Evolutionary conservation across 2,888 invertebrate genomes (phyloP), one percentile per base, ranked within the genome.

Genomic region (Euzophera pinguis): DNA sequence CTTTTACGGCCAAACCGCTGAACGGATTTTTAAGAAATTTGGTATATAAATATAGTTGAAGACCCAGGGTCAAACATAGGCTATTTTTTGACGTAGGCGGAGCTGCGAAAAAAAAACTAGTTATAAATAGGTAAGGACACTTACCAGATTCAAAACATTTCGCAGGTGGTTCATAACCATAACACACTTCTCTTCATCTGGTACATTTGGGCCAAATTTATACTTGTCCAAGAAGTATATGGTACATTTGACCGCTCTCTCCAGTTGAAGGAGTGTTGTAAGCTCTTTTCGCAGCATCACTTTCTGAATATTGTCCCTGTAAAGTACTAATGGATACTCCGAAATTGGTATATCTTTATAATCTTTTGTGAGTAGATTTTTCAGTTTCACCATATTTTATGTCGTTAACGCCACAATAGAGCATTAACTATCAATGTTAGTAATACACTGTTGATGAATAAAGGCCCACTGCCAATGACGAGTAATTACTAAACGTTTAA

Each of bases 101-200:
- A n/a, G n/a, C n/a, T n/a, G n/a, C n/a, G n/a, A n/a, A n/a, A n/a
- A n/a, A n/a, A n/a, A 35, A 35, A n/a, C n/a, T 35, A 35, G 3
- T 10, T n/a, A 2, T n/a, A 35, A 10, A 35, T n/a, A 35, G n/a
- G n/a, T n/a, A 10, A 4, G 1, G n/a, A 1, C 9, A 42, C 61
- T 66, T 56, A 71, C 73, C 60, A 73, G 47, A 38, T 71, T 73
- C 51, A 57, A 66, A 32, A 60, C 32, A 35, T 65, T 59, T 13
- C 73, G 62, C 1, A 67, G 47, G 9, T 55, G 58, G 50, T 73
- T 63, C 62, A 73, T 69, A 14, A 61, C 61, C 3, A 50, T n/a
- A n/a, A n/a, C n/a, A n/a, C n/a, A 49, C 49, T 73, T 69, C 42
- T 47, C 39, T 10, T 52, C 22, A 9, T 52, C 53, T 5, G 53